Conservation (phyloP, 2,888 invertebrate species). For the Carpatolechia fugitivella region DNA sequence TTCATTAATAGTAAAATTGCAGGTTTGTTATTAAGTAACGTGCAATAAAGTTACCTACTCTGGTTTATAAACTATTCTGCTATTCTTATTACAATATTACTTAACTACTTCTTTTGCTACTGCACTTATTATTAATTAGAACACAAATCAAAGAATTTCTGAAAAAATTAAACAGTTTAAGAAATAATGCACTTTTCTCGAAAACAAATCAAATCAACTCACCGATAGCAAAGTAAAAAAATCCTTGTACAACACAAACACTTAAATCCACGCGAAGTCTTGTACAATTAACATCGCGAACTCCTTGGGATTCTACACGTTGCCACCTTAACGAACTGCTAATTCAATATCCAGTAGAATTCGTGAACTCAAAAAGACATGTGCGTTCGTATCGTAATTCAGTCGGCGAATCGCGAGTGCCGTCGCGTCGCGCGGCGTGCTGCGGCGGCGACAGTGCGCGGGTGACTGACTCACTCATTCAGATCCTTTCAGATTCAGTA, state of each 20-base stretch:
- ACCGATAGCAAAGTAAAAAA: constrained; percentile 4
- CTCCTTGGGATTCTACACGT: constrained; percentile 16
- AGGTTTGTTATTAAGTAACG: no score
- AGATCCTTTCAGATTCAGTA: constrained; percentile 33
- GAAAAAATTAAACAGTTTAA: no score
- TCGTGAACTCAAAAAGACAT: background rate
- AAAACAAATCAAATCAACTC: background rate
- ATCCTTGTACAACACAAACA: constrained; percentile 3
- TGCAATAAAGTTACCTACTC: no score
- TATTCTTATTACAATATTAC: no score
- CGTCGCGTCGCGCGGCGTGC: constrained; percentile 18
- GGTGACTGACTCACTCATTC: constrained; percentile 39
- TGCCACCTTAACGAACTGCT: constrained; percentile 12
- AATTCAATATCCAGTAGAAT: constrained; percentile 1
- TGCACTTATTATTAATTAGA: no score
- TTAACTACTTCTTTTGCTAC: no score
- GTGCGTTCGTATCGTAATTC: background rate
- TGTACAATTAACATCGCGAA: constrained; percentile 9
- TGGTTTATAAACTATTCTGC: no score
- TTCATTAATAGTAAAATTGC: no score
- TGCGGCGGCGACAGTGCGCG: constrained; percentile 30
- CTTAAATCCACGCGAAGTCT: constrained; percentile 5
- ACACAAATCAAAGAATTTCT: no score
- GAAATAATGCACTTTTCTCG: background rate
- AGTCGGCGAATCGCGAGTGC: no score